phyloP scores from a whole-genome alignment of 1,140 invertebrate species.

The fruit fly (Drosophila melanogaster) region DNA sequence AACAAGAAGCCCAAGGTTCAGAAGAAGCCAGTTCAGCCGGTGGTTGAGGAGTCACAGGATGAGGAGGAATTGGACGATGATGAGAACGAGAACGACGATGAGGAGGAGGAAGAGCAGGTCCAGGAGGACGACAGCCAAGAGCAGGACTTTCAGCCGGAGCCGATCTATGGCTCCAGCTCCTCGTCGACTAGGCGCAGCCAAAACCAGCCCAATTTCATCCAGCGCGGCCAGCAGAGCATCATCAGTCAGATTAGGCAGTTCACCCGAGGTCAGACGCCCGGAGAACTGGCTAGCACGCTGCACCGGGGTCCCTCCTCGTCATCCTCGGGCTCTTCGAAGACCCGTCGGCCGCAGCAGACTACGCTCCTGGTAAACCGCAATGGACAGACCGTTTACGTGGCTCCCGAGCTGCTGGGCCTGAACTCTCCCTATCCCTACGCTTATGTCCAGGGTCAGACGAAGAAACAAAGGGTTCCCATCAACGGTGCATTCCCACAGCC shows the following conservation, averaged over 20 bases:
- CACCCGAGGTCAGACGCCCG: constrained; percentile 67
- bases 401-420: constrained; percentile 60
- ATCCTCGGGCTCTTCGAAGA: neutral
- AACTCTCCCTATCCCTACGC: constrained; percentile 50
- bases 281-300: constrained; percentile 51
- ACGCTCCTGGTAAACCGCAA: constrained; percentile 76
- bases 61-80: constrained; percentile 43
- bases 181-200: constrained; percentile 62
- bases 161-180: constrained; percentile 25
- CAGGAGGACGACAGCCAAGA: constrained; percentile 43
- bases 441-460: constrained; percentile 25
- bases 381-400: constrained; percentile 73
- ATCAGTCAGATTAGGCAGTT: constrained; percentile 77
- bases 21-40: constrained; percentile 26
- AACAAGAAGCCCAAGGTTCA: constrained; percentile 27
- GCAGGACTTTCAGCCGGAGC: constrained; percentile 19
- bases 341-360: constrained; percentile 65
- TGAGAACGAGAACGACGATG: constrained; percentile 45
- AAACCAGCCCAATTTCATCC: constrained; percentile 71
- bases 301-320: constrained; percentile 27
- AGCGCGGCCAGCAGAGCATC: constrained; percentile 71
- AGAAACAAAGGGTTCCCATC: constrained; percentile 46
- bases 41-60: constrained; percentile 29
- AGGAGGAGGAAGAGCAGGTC: constrained; percentile 39
- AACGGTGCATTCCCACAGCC: constrained; percentile 57